A percentile compares a stretch with the other conserved stretches of the same genome.
Evolutionary conservation across 2,888 invertebrate species (phyloP).

Genomic region (Mactromeris polynyma): DNA sequence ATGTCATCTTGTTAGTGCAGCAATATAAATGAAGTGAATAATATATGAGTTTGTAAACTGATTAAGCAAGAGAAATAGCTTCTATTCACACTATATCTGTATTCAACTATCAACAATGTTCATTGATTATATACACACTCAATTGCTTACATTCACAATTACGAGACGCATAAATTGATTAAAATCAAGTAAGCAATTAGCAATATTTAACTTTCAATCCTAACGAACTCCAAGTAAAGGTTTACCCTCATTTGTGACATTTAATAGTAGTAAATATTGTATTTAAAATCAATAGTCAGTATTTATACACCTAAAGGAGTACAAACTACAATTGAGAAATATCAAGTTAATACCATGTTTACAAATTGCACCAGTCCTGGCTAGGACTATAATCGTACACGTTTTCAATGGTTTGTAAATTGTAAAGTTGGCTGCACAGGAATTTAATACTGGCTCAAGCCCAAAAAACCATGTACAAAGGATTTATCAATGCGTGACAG

Average conservation of each 20-base stretch:
- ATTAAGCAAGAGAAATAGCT: neutral
- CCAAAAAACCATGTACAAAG: slow-evolving; percentile 43
- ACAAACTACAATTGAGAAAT: neutral
- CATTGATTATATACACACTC: neutral
- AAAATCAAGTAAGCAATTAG: slow-evolving; percentile 11
- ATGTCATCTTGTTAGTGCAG: no score
- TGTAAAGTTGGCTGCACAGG: slow-evolving; percentile 28
- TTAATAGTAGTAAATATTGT: neutral
- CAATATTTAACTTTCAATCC: neutral
- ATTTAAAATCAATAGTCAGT: neutral
- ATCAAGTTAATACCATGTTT: slow-evolving; percentile 1
- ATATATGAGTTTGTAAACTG: neutral
- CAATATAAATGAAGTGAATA: neutral
- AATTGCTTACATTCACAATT: slow-evolving; percentile 9
- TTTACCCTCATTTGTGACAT: neutral
- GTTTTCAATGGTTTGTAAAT: slow-evolving; percentile 36
- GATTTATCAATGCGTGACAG: slow-evolving; percentile 44
- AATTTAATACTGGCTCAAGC: slow-evolving; percentile 52
- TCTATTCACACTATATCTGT: neutral
- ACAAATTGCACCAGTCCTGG: slow-evolving; percentile 3
- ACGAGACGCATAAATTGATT: neutral
- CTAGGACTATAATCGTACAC: slow-evolving; percentile 2
- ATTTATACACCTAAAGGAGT: neutral
- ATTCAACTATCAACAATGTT: slow-evolving; percentile 1
- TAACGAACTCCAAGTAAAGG: neutral